Base-by-base conservation (phyloP, 2,797 vertebrate genomes). In the Chaetodon trifasciatus region DNA sequence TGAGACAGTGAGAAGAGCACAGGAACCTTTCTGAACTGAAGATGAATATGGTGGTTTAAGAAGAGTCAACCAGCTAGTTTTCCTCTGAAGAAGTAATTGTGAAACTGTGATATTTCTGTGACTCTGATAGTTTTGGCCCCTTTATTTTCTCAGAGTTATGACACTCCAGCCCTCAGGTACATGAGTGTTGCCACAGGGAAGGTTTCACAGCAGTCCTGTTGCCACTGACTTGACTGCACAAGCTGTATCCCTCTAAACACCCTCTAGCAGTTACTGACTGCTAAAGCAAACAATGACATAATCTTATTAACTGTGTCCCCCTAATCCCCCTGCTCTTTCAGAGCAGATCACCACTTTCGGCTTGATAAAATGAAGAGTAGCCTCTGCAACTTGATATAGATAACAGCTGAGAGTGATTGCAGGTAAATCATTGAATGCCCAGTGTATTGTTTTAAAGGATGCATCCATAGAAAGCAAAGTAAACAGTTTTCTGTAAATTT, bases 251-350 rank as follows among this genome's bases (percentile, higher is more conserved):
- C 52, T 62, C 40, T 12, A 49, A 52, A 67, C 65, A 57, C 24
- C 50, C 47, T 56, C 52, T 56, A 19, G 12, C 65, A 60, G 60
- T 60, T 56, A 66, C 71, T 60, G 55, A 67, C n/a, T 61, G 42
- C 55, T 40, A 39, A 74, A 65, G 74, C 55, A 81, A 87, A 85
- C 82, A 86, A 6, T 74, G 70, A 24, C 28, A 35, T 81, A 79
- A 89, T 89, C 84, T 73, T 10, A 78, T 88, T 81, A 90, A 77
- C 65, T 74, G 37, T 69, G 74, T 39, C 73, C 56, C 42, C 12
- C 52, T 66, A 58, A 76, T 53, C 19, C 71, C 32, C 21, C 6
- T 2, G 15, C 40, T 55, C 39, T 53, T 19, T 40, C 9, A 32
- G 42, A 63, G 19, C 3, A 49, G 62, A 16, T 71, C 74, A 44